Conservation (phyloP, 2,888 invertebrate species). For the Apocheima hispidaria region DNA sequence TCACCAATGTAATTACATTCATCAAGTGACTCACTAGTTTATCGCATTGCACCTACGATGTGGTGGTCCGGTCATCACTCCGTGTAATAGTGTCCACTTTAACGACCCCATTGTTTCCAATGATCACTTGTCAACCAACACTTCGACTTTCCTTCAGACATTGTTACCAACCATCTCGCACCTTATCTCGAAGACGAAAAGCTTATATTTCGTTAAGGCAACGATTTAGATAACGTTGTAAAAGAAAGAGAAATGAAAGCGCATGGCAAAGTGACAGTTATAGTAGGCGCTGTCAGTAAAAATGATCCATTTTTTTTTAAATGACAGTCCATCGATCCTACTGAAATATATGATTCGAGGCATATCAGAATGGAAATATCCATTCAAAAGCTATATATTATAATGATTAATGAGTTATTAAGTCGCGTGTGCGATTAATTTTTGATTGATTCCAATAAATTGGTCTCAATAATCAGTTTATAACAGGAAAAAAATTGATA, state of each 20-base stretch:
- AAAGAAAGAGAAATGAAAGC: conserved; percentile 69
- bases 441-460: conserved; percentile 15
- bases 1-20: conserved; percentile 14
- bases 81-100: conserved; percentile 74
- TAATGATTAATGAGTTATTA: conserved; percentile 11
- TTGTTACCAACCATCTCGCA: conserved; percentile 7
- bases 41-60: conserved; percentile 56
- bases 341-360: conserved; percentile 34
- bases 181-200: conserved; percentile 49
- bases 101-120: conserved; percentile 82
- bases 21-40: conserved; percentile 20
- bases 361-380: conserved; percentile 22
- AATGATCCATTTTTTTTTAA: conserved; percentile 70
- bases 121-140: conserved; percentile 73
- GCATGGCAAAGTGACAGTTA: conserved; percentile 69
- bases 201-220: conserved; percentile 46
- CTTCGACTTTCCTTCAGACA: conserved; percentile 3
- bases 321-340: conserved; percentile 79
- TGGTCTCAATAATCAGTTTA: background rate
- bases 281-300: conserved; percentile 73
- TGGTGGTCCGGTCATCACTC: conserved; percentile 80
- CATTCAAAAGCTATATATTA: conserved; percentile 11
- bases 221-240: conserved; percentile 41
- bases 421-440: conserved; percentile 12
- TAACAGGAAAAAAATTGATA: conserved; percentile 6